phyloP scores from a whole-genome alignment of 2,888 invertebrate genomes.

The Argynnis bischoffii region DNA sequence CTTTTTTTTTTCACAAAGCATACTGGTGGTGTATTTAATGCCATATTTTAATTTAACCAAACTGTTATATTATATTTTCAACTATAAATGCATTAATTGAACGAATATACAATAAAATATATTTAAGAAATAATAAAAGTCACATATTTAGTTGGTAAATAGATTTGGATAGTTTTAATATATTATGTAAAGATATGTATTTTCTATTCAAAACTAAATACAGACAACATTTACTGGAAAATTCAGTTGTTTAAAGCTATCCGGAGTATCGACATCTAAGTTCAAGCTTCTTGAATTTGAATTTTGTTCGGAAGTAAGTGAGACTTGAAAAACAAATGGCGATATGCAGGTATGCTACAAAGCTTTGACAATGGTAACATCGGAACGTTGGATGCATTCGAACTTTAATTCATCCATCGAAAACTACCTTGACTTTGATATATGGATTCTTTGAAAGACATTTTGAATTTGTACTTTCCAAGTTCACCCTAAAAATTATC shows the following conservation, averaged over 20 bases:
- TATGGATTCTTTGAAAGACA: slow-evolving; percentile 34
- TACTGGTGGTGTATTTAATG: too few relatives aligned
- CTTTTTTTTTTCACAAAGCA: too few relatives aligned
- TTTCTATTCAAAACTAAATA: background rate
- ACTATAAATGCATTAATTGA: too few relatives aligned
- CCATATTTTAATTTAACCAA: too few relatives aligned
- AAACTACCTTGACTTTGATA: slow-evolving; percentile 37
- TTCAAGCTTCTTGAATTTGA: slow-evolving; percentile 61
- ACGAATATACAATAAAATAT: too few relatives aligned
- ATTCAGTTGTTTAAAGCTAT: background rate
- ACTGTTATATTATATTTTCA: too few relatives aligned
- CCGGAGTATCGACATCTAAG: slow-evolving; percentile 2
- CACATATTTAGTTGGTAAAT: too few relatives aligned
- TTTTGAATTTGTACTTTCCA: slow-evolving; percentile 2
- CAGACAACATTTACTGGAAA: background rate
- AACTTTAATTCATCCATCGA: slow-evolving; percentile 54
- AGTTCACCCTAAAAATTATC: background rate
- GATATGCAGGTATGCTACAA: slow-evolving; percentile 64
- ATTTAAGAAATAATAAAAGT: too few relatives aligned
- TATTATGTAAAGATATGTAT: too few relatives aligned
- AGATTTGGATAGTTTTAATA: too few relatives aligned
- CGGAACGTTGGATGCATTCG: slow-evolving; percentile 39
- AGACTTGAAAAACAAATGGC: slow-evolving; percentile 70
- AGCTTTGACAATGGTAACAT: slow-evolving; percentile 62
- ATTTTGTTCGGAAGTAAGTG: slow-evolving; percentile 56